A percentile compares a stretch with the other conserved stretches of the same genome.
These are phyloP conservation scores for Mylabris phalerata DNA, from an alignment of 1,140 invertebrate genomes.

Conservation along the genomic window DNA sequence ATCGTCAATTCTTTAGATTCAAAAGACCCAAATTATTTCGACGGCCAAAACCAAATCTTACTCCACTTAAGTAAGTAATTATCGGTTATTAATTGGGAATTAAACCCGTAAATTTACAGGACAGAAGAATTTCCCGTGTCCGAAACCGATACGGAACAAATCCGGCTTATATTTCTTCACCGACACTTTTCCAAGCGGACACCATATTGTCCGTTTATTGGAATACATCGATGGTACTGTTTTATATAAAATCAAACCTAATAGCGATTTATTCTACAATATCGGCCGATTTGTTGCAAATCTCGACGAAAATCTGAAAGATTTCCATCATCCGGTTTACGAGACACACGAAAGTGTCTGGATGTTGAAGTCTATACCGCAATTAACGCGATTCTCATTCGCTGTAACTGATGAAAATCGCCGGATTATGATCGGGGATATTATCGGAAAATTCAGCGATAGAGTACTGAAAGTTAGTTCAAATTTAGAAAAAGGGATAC, in stretches of 20 bases:
- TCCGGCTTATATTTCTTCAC: conserved; percentile 55
- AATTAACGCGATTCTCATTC: conserved; percentile 61
- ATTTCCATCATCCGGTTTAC: conserved; percentile 64
- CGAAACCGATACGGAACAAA: conserved; percentile 60
- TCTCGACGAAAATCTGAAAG: conserved; percentile 58
- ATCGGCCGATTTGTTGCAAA: conserved; percentile 62
- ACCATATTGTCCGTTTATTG: conserved; percentile 64
- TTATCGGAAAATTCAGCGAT: conserved; percentile 60
- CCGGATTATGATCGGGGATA: conserved; percentile 52
- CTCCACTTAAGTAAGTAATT: conserved; percentile 52
- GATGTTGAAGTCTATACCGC: conserved; percentile 61
- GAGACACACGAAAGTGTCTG: conserved; percentile 59
- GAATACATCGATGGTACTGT: conserved; percentile 66
- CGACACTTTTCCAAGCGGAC: conserved; percentile 45
- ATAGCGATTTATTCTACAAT: conserved; percentile 57
- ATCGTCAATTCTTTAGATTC: conserved; percentile 76
- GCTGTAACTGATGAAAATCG: conserved; percentile 56
- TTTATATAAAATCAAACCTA: conserved; percentile 52
- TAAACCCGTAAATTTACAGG: conserved; percentile 32
- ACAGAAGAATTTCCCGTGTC: conserved; percentile 54
- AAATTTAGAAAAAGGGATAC: conserved; percentile 61
- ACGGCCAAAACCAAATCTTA: conserved; percentile 65
- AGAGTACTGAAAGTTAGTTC: conserved; percentile 52
- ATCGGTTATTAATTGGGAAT: neutral
- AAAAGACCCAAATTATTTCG: conserved; percentile 54